Evolutionary conservation across 2,113 vertebrate genomes (phyloP).

Genomic region (Eulacestoma nigropectus): DNA sequence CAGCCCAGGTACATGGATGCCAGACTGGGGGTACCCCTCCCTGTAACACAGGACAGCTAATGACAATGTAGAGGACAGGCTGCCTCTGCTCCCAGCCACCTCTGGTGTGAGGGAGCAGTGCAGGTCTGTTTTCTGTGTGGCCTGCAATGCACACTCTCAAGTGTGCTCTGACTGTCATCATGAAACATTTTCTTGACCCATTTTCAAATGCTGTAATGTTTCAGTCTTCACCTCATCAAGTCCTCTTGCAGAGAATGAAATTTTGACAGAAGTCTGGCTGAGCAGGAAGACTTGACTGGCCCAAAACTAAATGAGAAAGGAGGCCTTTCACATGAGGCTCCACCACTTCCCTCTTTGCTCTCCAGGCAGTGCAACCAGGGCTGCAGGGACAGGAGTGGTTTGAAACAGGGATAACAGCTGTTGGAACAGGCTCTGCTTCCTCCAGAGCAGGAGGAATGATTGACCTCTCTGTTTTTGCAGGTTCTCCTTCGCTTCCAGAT

Average conservation of each 20-base stretch:
- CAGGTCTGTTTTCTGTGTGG: background rate
- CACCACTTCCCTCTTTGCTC: background rate
- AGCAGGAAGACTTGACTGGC: background rate
- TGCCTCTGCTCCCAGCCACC: background rate
- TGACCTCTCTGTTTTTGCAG: constrained; percentile 44
- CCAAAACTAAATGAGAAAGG: background rate
- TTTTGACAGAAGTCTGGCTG: background rate
- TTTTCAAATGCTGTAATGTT: background rate
- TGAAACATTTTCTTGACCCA: background rate
- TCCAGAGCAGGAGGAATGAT: background rate
- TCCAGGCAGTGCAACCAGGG: background rate
- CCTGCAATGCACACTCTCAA: background rate
- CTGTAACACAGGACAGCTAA: background rate
- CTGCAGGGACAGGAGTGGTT: background rate
- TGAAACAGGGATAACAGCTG: background rate
- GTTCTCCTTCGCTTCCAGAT: constrained; percentile 89
- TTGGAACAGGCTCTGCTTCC: background rate
- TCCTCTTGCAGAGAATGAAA: background rate
- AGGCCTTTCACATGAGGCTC: background rate
- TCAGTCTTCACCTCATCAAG: background rate
- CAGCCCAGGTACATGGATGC: constrained; percentile 79
- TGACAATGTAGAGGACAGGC: background rate
- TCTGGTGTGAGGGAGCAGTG: background rate
- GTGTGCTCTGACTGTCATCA: background rate
- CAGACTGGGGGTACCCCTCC: background rate